phyloP scores from a whole-genome alignment of 2,797 vertebrate genomes.

The Acanthopagrus latus region DNA sequence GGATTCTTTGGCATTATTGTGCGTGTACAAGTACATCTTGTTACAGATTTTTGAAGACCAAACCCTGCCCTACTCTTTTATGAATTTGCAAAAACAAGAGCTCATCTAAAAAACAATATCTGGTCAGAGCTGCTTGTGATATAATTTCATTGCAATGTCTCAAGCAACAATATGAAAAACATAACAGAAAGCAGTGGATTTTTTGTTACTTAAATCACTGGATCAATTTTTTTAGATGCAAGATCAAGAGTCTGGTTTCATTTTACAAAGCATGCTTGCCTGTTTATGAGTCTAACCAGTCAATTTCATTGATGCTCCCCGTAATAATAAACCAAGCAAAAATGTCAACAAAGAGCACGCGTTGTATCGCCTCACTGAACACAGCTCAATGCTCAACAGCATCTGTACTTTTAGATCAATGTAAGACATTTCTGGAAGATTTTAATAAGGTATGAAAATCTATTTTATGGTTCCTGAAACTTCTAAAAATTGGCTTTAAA shows the following conservation, averaged over 20 bases:
- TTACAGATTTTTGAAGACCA: background rate
- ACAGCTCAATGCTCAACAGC: background rate
- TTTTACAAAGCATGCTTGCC: background rate
- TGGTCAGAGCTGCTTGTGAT: background rate
- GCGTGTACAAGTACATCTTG: background rate
- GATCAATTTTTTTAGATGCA: background rate
- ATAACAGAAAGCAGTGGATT: background rate
- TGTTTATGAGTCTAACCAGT: background rate
- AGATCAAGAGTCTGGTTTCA: background rate
- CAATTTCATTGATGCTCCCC: background rate
- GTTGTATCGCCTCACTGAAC: background rate
- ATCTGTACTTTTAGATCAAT: background rate
- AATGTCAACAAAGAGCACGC: no score
- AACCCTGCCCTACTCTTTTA: background rate
- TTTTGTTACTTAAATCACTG: background rate
- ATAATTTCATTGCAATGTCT: background rate
- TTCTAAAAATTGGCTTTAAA: no score
- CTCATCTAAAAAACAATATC: background rate
- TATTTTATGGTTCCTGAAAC: no score
- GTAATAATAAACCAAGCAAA: background rate
- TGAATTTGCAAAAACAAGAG: background rate
- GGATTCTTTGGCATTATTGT: background rate
- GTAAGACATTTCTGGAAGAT: no score
- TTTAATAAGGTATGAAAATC: no score
- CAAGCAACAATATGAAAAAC: background rate